A percentile compares a stretch with the other conserved stretches of the same genome.
phyloP scores from a whole-genome alignment of 2,888 invertebrate genomes.

The Drosophila quasianomalipes region DNA sequence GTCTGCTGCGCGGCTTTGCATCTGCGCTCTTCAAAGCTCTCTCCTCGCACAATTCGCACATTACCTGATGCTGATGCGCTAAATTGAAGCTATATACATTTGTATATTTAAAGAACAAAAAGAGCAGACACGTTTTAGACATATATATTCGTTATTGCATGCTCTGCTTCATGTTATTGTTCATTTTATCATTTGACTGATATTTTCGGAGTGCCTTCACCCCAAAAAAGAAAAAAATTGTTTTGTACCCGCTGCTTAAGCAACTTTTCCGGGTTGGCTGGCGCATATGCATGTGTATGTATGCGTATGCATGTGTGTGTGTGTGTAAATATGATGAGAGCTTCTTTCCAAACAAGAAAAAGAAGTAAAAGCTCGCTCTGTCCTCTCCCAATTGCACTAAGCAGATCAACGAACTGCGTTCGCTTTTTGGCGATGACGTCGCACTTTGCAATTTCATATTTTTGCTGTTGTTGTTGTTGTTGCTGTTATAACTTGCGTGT shows the following conservation, averaged over 20 bases:
- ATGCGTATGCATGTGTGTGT: neutral
- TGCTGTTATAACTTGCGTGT: slow-evolving; percentile 52
- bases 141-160: slow-evolving; percentile 69
- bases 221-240: slow-evolving; percentile 42
- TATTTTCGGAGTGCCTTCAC: slow-evolving; percentile 77
- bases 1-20: slow-evolving; percentile 35
- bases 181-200: slow-evolving; percentile 77
- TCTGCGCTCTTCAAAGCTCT: slow-evolving; percentile 52
- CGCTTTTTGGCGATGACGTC: slow-evolving; percentile 71
- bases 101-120: slow-evolving; percentile 33
- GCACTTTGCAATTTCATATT: slow-evolving; percentile 65
- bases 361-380: slow-evolving; percentile 64
- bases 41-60: slow-evolving; percentile 35
- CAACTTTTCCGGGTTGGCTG: slow-evolving; percentile 62
- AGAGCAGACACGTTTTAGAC: slow-evolving; percentile 72
- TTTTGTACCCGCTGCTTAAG: slow-evolving; percentile 48
- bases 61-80: slow-evolving; percentile 75
- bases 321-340: slow-evolving; percentile 37
- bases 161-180: slow-evolving; percentile 55
- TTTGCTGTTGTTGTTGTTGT: slow-evolving; percentile 13
- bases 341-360: slow-evolving; percentile 56
- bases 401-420: slow-evolving; percentile 74
- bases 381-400: slow-evolving; percentile 26
- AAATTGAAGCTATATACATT: slow-evolving; percentile 46
- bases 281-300: slow-evolving; percentile 3